Evolutionary conservation across 2,113 vertebrate genomes (phyloP), one percentile per base, ranked within the genome.

Genomic region (Corythaeola cristata): DNA sequence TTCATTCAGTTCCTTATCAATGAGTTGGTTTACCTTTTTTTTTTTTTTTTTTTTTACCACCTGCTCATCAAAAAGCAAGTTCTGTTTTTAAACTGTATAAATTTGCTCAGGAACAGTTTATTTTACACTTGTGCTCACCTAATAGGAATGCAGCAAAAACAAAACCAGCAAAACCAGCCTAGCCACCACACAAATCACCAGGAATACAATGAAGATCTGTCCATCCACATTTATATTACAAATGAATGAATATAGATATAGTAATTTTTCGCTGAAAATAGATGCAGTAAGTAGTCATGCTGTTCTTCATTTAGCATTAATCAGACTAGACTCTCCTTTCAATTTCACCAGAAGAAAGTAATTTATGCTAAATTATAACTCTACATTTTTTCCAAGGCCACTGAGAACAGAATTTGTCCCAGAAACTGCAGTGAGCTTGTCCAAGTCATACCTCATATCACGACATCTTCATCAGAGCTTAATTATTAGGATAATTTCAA

Each of bases 261-360:
- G 53, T 35, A 71, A 82, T 88, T 93, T 96, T 88, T 83, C 83
- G 79, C n/a, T 47, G 49, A 76, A 95, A 93, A 69, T 62, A 91
- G 15, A 23, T 92, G 60, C 39, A 89, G 27, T 53, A 84, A 58
- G 21, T 72, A 76, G 30, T 69, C 68, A 60, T 66, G 21, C 14
- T 89, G 30, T 53, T 91, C 69, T 85, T 71, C 45, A 77, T 83
- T 80, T 92, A 74, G 21, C 50, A 58, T 84, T 58, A 73, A 76
- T 88, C 68, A 80, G 79, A 73, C 28, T 73, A 78, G 37, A 44
- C 49, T 93, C 3, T 71, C 11, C 44, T 94, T 84, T 85, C 77
- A 56, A 7, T 72, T 88, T 58, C 47, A 82, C 32, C 28, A 73
- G 45, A 92, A 79, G 10, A 45, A 90, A 81, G 22, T 28, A 76